These are phyloP conservation scores for Platygyra sinensis DNA, from an alignment of 64 coral and sea anemone genomes.

Conservation along the genomic window DNA sequence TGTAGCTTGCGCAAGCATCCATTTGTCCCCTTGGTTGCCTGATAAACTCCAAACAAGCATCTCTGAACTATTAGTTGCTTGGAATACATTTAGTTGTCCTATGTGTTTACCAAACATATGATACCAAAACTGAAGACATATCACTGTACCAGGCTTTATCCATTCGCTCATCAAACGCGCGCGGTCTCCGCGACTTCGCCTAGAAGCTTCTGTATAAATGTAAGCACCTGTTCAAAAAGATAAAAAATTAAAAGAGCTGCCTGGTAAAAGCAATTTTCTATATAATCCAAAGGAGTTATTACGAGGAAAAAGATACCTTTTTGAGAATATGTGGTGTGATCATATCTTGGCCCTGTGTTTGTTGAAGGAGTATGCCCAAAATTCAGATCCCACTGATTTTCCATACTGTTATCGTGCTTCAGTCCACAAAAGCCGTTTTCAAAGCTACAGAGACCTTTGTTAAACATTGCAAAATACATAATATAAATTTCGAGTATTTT, in stretches of 20 bases:
- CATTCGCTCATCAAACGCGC: no score
- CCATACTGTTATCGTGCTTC: conserved; percentile 1
- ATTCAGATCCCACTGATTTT: not conserved
- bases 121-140: no score
- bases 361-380: not conserved
- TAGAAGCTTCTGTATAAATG: no score
- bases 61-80: no score
- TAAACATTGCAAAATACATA: not conserved
- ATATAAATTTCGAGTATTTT: not conserved
- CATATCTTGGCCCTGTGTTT: conserved; percentile 29
- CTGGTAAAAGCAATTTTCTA: not conserved
- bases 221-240: conserved; percentile 27
- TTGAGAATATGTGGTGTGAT: conserved; percentile 43
- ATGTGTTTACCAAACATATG: no score
- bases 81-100: no score
- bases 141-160: no score
- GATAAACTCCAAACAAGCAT: no score
- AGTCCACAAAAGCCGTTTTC: conserved; percentile 55
- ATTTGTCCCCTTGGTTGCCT: no score
- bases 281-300: not conserved
- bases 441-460: conserved; percentile 26
- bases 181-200: no score
- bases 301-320: not conserved
- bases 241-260: not conserved
- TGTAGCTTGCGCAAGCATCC: no score